Evolutionary conservation across 2,797 vertebrate species (phyloP), one percentile per base, ranked within the genome.

Genomic region (Hemitrygon akajei): DNA sequence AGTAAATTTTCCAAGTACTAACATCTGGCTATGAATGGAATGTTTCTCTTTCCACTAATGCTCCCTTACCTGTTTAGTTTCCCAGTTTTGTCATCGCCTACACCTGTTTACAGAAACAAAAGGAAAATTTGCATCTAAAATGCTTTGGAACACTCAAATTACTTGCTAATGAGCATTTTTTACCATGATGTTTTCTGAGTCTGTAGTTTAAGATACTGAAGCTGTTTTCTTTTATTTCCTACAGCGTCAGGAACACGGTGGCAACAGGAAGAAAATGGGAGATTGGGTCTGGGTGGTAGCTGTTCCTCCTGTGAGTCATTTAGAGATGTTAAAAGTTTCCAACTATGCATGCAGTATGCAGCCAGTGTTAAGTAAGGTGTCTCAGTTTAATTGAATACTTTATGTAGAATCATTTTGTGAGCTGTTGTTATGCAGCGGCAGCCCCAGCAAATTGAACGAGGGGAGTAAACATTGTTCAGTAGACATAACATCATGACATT

Each of bases 271-370:
- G 40, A 30, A 56, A 37, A 93, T 75, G 71, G 93, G 77, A 58
- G 56, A 75, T 12, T 91, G 93, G 93, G 75, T 77, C 30, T 94
- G 93, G 93, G 93, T 94, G 82, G 93, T 77, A 56, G n/a, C 82
- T 18, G 71, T 94, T 73, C 69, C 82, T 37, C 93, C 80, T 47
- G 93, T 93, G 81, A 94, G 93, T 87, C 37, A 69, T 2, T 79
- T 22, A 80, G 60, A 91, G 34, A 77, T 27, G 10, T 11, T 89
- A 10, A 10, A 75, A 30, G 1, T 92, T 75, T 75, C 25, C 10
- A 56, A 56, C 75, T 37, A 40, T 37, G 14, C 25, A 25, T 34
- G 7, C 30, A 40, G 89, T 71, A 30, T 27, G 12, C 69, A 75
- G 20, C 22, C 89, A 92, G 18, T 9, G n/a, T 20, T 47, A 30